Evolutionary conservation across 2,113 vertebrate species (phyloP).

Genomic region (Trematomus loennbergii): DNA sequence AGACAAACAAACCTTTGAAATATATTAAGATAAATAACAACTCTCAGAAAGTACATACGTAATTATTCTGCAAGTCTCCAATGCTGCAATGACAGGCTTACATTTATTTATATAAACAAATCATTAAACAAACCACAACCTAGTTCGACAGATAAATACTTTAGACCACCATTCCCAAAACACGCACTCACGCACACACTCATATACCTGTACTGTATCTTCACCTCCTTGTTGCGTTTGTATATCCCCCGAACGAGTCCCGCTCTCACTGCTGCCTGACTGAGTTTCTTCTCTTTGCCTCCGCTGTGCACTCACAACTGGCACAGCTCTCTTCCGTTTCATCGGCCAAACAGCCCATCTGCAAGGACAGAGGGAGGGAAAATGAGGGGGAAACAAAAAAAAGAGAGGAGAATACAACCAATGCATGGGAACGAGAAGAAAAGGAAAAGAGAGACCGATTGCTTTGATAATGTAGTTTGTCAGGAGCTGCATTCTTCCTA

Average conservation of each 20-base stretch:
- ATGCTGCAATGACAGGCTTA: not conserved
- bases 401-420: slow-evolving; percentile 36
- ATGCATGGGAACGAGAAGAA: slow-evolving; percentile 47
- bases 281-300: slow-evolving; percentile 52
- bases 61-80: not conserved
- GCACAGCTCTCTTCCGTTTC: slow-evolving; percentile 64
- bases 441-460: slow-evolving; percentile 70
- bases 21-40: not conserved
- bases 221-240: slow-evolving; percentile 34
- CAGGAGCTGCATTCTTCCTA: slow-evolving; percentile 74
- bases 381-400: slow-evolving; percentile 15
- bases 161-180: not conserved
- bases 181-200: slow-evolving; percentile 34
- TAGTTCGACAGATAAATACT: too few species aligned
- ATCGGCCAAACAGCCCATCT: slow-evolving; percentile 66
- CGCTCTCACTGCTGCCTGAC: slow-evolving; percentile 29
- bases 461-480: slow-evolving; percentile 78
- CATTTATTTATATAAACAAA: too few species aligned
- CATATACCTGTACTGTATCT: slow-evolving; percentile 71
- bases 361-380: slow-evolving; percentile 58
- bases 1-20: slow-evolving; percentile 13
- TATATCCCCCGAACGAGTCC: slow-evolving; percentile 49
- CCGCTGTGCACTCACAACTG: slow-evolving; percentile 57
- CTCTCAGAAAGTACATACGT: not conserved
- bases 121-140: too few species aligned